These are phyloP conservation scores for Callipepla squamata DNA, from an alignment of 2,113 vertebrate genomes.

Conservation along the genomic window DNA sequence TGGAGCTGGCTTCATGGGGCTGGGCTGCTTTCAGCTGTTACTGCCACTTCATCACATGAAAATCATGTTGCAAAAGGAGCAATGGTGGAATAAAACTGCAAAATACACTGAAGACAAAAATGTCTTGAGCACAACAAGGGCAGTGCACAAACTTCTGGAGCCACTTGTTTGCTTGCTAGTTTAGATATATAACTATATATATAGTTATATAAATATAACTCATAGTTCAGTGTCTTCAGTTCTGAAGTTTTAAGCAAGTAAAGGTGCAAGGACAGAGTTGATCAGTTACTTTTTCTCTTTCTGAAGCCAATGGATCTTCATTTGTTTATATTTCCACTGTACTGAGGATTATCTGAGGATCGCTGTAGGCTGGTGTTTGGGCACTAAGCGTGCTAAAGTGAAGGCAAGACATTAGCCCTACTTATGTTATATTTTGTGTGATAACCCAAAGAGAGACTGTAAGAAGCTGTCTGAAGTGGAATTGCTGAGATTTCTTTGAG, in stretches of 20 bases:
- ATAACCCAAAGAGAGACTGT: not conserved
- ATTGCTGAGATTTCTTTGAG: not conserved
- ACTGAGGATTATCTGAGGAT: not conserved
- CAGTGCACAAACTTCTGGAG: not conserved
- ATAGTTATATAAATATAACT: not conserved
- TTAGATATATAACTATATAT: not conserved
- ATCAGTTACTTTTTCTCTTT: not conserved
- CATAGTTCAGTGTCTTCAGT: not conserved
- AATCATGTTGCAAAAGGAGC: not conserved
- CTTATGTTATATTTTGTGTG: not conserved
- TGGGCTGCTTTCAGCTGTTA: slow-evolving; percentile 7
- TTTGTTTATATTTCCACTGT: not conserved
- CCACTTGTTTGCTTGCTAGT: not conserved
- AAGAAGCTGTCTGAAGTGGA: not conserved
- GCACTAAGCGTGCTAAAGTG: not conserved
- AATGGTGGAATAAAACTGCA: not conserved
- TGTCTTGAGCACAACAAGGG: not conserved
- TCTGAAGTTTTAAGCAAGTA: slow-evolving; percentile 9
- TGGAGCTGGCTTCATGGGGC: not conserved
- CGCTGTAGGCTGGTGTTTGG: not conserved
- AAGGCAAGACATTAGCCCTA: not conserved
- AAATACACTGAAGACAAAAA: slow-evolving; percentile 6
- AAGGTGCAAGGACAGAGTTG: not conserved
- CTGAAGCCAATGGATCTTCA: not conserved
- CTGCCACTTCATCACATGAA: not conserved